These are phyloP conservation scores for Tachysurus fulvidraco DNA, from an alignment of 2,113 vertebrate genomes.

Conservation along the genomic window DNA sequence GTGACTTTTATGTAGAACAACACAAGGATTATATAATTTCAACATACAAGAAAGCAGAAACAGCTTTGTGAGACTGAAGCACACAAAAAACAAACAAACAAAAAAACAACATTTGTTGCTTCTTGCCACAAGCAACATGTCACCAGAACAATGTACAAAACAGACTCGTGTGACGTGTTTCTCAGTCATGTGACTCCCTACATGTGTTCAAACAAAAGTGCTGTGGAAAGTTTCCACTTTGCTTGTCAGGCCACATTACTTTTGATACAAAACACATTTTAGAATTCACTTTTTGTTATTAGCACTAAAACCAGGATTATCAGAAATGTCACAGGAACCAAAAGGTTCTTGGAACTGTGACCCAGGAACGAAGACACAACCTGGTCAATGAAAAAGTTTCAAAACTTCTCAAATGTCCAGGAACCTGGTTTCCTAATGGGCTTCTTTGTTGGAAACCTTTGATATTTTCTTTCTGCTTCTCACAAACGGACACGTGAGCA, in stretches of 20 bases:
- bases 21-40: neutral
- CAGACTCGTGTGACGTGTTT: neutral
- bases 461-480: neutral
- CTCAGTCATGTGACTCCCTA: neutral
- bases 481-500: neutral
- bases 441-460: neutral
- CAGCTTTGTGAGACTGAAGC: neutral
- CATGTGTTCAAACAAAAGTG: slow-evolving; percentile 13
- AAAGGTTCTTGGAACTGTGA: neutral
- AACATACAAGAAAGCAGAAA: neutral
- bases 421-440: neutral
- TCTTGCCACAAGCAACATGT: neutral
- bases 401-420: neutral
- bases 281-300: neutral
- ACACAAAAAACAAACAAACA: no score
- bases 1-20: no score
- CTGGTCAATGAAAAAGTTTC: neutral
- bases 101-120: neutral
- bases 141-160: neutral
- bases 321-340: neutral
- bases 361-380: neutral
- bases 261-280: slow-evolving; percentile 10
- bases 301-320: neutral
- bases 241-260: neutral
- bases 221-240: neutral